A percentile compares a stretch with the other conserved stretches of the same genome.
These are phyloP conservation scores for Notolepis coatsorum DNA, from an alignment of 2,797 vertebrate genomes.

Conservation along the genomic window DNA sequence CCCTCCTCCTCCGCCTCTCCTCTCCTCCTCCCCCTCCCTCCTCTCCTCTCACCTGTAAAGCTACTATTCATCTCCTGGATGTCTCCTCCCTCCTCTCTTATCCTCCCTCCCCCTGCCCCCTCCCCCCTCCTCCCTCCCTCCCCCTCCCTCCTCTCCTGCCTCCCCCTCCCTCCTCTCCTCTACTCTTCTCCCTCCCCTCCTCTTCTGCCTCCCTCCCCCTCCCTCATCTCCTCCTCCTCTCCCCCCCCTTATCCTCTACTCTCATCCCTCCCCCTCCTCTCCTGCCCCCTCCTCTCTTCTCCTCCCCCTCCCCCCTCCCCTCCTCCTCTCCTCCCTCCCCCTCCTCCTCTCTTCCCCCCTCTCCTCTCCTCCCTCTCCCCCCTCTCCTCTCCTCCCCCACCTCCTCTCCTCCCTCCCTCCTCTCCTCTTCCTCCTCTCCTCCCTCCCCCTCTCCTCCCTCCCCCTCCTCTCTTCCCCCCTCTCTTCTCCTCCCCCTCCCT, in stretches of 20 bases:
- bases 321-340: not conserved
- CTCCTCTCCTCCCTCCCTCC: too few species aligned
- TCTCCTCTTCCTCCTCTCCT: not conserved
- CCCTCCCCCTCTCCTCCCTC: not conserved
- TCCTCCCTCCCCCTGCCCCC: not conserved
- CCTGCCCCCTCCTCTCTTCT: not conserved
- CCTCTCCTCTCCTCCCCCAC: too few species aligned
- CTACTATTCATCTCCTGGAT: too few species aligned
- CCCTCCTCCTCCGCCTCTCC: too few species aligned
- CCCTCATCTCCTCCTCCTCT: not conserved
- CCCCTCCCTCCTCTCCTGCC: not conserved
- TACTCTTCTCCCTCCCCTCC: not conserved
- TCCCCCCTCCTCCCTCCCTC: not conserved
- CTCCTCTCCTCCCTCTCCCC: not conserved
- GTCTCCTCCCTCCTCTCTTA: too few species aligned
- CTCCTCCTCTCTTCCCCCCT: not conserved
- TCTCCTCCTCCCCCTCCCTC: too few species aligned
- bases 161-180: too few species aligned
- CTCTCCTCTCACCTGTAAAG: not conserved
- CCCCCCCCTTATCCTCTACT: constrained; percentile 95
- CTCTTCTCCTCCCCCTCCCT: not conserved
- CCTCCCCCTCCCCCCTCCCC: not conserved
- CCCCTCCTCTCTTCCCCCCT: not conserved
- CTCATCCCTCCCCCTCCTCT: too few species aligned
- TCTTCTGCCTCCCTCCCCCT: not conserved